Percentiles rank a stretch among this genome's conserved stretches.
phyloP scores from a whole-genome alignment of 1,140 invertebrate species.

The Zophobas atratus region DNA sequence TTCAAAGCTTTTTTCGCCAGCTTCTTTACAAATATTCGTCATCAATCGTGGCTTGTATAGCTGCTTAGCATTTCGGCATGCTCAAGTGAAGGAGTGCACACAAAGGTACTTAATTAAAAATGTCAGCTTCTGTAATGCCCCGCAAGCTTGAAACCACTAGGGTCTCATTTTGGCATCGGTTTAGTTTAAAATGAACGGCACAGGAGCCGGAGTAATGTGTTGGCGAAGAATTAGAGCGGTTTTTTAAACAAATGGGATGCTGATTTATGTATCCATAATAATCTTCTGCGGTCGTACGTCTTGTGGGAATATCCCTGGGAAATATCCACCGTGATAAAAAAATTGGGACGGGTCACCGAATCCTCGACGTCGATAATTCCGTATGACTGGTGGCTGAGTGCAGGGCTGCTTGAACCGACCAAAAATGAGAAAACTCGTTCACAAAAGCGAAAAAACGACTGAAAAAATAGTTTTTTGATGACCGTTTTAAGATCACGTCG shows the following conservation, averaged over 20 bases:
- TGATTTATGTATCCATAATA: slow-evolving; percentile 43
- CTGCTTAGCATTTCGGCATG: slow-evolving; percentile 1
- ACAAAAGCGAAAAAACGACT: neutral
- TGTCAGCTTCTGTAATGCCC: slow-evolving; percentile 20
- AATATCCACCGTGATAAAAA: slow-evolving; percentile 8
- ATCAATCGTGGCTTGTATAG: slow-evolving; percentile 15
- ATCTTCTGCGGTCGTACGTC: slow-evolving; percentile 38
- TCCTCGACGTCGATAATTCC: slow-evolving; percentile 37
- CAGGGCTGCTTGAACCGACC: too few species aligned
- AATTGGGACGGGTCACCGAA: slow-evolving; percentile 39
- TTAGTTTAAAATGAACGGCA: slow-evolving; percentile 46
- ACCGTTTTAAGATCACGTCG: neutral
- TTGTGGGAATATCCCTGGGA: slow-evolving; percentile 24
- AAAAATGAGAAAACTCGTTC: slow-evolving; percentile 5
- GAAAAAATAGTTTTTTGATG: neutral
- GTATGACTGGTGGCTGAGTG: neutral
- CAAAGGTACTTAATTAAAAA: slow-evolving; percentile 29
- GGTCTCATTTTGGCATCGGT: slow-evolving; percentile 47
- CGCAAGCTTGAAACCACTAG: slow-evolving; percentile 26
- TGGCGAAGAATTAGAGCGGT: slow-evolving; percentile 43
- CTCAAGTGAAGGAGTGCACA: neutral
- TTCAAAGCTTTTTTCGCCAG: slow-evolving; percentile 39
- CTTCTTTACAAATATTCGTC: slow-evolving; percentile 27
- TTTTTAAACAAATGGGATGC: slow-evolving; percentile 38
- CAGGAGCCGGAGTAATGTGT: slow-evolving; percentile 40